Evolutionary conservation across 1,140 invertebrate species (phyloP), one percentile per base, ranked within the genome.

Genomic region (Leptestheria dahalacensis): DNA sequence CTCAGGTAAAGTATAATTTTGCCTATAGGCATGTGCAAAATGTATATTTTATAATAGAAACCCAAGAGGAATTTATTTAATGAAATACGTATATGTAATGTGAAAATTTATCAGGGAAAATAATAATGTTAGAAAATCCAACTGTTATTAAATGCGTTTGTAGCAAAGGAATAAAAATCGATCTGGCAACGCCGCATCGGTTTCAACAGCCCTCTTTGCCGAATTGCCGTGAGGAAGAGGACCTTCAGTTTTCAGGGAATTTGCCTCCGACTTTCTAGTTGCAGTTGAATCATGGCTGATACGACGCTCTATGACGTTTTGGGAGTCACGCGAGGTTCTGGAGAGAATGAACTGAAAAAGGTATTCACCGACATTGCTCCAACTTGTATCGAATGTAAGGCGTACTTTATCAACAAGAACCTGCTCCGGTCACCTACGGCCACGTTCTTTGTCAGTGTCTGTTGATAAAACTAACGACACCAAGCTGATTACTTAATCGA

Each of bases 271-370:
- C 23, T 54, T 57, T 58, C 47, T n/a, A n/a, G n/a, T n/a, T n/a
- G n/a, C n/a, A n/a, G 20, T 61, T 15, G 20, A 53, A 54, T 33
- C 21, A 53, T 76, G 74, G 74, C 73, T 61, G 86, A 91, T 76
- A 81, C 80, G 67, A 83, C 85, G 71, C 76, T 93, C 62, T 93
- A 93, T 69, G 85, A 89, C 63, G 74, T 89, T 66, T 75, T 92
- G 65, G 84, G 84, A 61, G 88, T 92, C 53, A 71, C 74, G 61
- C 82, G 80, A 74, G 81, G 75, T 73, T 84, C 87, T 59, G 78
- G 80, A 58, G 83, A 87, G 66, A 74, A 77, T 15, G 88, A 92
- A 77, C 88, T 93, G 63, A 92, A 91, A 77, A 86, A 88, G 79
- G 89, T 91, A 79, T 77, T 68, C 66, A 33, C 47, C 12, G 61